A percentile compares a stretch with the other conserved stretches of the same genome.
phyloP scores from a whole-genome alignment of 92 coral and sea anemone genomes.

The Palythoa grandis region DNA sequence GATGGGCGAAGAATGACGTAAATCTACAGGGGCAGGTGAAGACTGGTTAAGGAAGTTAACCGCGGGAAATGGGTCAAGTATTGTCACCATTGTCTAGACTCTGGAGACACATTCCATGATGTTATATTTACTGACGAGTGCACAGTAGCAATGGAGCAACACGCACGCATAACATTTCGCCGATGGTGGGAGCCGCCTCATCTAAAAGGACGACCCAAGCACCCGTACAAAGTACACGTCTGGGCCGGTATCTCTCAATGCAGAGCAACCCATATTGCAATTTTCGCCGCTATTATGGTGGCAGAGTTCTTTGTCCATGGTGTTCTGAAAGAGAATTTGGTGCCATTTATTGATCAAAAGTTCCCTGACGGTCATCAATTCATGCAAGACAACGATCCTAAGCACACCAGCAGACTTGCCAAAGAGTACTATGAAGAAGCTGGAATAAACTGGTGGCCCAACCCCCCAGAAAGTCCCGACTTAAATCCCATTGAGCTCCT shows the following conservation, averaged over 20 bases:
- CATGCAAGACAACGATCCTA: too few relatives aligned
- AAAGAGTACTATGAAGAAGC: not conserved
- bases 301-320: not conserved
- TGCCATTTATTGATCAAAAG: not conserved
- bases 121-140: not conserved
- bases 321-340: too few relatives aligned
- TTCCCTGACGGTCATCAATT: not conserved
- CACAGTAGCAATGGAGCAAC: not conserved
- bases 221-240: not conserved
- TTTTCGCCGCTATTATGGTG: not conserved
- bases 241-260: not conserved
- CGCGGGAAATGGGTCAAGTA: not conserved
- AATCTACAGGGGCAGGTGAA: not conserved
- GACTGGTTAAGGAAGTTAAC: not conserved
- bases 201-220: not conserved
- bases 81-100: not conserved
- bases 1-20: constrained; percentile 1
- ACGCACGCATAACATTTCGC: not conserved
- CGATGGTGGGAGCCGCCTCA: not conserved
- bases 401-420: not conserved
- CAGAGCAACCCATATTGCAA: not conserved
- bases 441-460: not conserved
- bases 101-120: too few relatives aligned
- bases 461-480: too few relatives aligned
- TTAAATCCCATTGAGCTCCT: not conserved